Percentiles rank a stretch among this genome's conserved stretches.
phyloP scores from a whole-genome alignment of 1,140 invertebrate genomes.

The Drosophila parvula region DNA sequence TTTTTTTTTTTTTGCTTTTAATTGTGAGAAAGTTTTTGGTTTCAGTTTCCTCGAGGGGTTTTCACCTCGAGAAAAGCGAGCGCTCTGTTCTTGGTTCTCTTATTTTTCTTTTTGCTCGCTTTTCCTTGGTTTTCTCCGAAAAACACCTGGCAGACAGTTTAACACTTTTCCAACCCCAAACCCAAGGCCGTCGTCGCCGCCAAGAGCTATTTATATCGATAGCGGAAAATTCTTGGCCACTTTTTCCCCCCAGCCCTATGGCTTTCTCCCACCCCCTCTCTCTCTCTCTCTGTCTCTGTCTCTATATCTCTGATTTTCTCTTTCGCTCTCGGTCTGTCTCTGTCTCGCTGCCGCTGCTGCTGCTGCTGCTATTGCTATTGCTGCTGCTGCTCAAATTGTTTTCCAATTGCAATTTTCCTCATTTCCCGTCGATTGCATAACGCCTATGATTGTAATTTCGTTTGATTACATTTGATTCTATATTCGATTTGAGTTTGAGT shows the following conservation, averaged over 20 bases:
- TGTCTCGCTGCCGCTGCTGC: constrained; percentile 34
- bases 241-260: background rate
- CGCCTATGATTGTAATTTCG: constrained; percentile 49
- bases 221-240: constrained; percentile 40
- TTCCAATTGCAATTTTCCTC: constrained; percentile 55
- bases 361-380: constrained; percentile 11
- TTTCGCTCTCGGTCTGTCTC: constrained; percentile 41
- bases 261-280: no score
- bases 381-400: constrained; percentile 45
- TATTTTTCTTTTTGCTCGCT: background rate
- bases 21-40: constrained; percentile 30
- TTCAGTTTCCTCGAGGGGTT: background rate
- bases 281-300: background rate
- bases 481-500: constrained; percentile 26
- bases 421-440: constrained; percentile 48
- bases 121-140: background rate
- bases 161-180: constrained; percentile 29
- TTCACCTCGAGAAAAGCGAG: constrained; percentile 15
- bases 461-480: constrained; percentile 46
- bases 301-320: constrained; percentile 10
- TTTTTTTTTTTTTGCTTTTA: constrained; percentile 20
- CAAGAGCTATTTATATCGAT: constrained; percentile 38
- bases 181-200: constrained; percentile 32
- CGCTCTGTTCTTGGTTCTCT: background rate
- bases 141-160: constrained; percentile 46